Percentiles rank a stretch among this genome's conserved stretches.
These are phyloP conservation scores for Tetraodon nigroviridis DNA, from an alignment of 2,113 vertebrate species.

Conservation along the genomic window DNA sequence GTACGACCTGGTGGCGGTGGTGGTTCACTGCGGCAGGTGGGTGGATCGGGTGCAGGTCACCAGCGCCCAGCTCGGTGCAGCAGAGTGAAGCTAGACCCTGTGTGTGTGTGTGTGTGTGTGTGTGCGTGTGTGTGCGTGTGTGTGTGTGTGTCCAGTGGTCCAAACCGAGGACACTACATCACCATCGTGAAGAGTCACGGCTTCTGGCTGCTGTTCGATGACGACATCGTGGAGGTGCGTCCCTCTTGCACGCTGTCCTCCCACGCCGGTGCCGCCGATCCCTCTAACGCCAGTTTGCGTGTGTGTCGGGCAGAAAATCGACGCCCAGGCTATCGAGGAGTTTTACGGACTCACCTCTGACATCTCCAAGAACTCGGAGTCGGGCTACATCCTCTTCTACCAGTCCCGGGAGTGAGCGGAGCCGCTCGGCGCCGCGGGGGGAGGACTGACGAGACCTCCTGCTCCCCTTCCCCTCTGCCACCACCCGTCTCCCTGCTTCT, in stretches of 20 bases:
- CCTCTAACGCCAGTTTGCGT: background rate
- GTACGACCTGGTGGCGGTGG: constrained; percentile 94
- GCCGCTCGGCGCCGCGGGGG: constrained; percentile 11
- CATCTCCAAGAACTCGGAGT: constrained; percentile 99
- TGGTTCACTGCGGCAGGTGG: constrained; percentile 96
- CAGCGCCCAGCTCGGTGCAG: background rate
- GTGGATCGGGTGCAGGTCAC: background rate
- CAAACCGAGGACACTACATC: constrained; percentile 95
- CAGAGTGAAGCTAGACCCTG: too few species aligned
- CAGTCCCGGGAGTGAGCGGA: constrained; percentile 90
- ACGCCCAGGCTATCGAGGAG: constrained; percentile 98
- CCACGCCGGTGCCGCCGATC: background rate
- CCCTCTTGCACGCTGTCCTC: constrained; percentile 1
- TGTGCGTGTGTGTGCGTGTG: too few species aligned
- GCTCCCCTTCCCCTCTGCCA: constrained; percentile 29
- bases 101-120: constrained; percentile 55
- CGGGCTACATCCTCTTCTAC: constrained; percentile 98
- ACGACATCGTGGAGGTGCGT: constrained; percentile 97
- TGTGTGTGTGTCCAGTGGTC: constrained; percentile 80
- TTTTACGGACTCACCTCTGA: constrained; percentile 98
- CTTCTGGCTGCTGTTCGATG: constrained; percentile 97
- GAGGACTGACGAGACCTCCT: constrained; percentile 10
- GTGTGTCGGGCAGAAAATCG: constrained; percentile 84
- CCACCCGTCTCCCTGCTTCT: constrained; percentile 32
- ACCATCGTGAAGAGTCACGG: constrained; percentile 98